A percentile compares a stretch with the other conserved stretches of the same genome.
Conservation (phyloP, 2,797 vertebrate species). For the Gouania willdenowi region DNA sequence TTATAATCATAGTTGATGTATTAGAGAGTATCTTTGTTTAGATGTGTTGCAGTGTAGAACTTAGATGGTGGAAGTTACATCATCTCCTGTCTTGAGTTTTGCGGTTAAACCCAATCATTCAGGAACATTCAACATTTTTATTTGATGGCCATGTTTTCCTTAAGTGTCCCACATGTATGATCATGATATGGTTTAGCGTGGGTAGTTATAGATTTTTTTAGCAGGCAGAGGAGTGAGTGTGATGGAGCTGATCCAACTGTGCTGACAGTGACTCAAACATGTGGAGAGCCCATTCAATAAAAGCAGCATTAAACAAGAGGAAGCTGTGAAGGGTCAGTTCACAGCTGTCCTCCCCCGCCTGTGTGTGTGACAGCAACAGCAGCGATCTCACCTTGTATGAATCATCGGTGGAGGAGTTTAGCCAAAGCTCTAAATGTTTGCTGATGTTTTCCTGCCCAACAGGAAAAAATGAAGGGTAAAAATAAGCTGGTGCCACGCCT, state of each 20-base stretch:
- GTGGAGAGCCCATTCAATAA: conserved; percentile 64
- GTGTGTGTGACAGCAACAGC: conserved; percentile 13
- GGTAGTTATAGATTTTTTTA: conserved; percentile 58
- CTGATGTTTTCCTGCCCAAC: conserved; percentile 39
- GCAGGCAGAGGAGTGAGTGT: conserved; percentile 47
- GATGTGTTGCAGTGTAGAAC: no score
- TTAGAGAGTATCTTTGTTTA: no score
- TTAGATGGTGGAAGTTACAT: no score
- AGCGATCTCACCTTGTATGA: conserved; percentile 25
- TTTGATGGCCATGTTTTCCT: no score
- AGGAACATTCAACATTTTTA: no score
- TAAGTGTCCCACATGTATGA: no score
- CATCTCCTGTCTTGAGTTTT: no score
- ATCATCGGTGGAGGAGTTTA: conserved; percentile 59
- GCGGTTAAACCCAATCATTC: no score
- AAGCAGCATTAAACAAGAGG: conserved; percentile 63
- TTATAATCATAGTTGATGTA: no score
- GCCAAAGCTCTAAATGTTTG: conserved; percentile 22
- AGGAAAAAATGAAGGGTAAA: conserved; percentile 99
- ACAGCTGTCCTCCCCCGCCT: conserved; percentile 35
- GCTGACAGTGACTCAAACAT: conserved; percentile 54
- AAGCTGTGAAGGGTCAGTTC: conserved; percentile 53
- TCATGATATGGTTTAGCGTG: conserved; percentile 55
- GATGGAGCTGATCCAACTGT: conserved; percentile 36
- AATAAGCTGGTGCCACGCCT: conserved; percentile 95